Evolutionary conservation across 92 coral and sea anemone species (phyloP).

Genomic region (Epizoanthus stellaris): DNA sequence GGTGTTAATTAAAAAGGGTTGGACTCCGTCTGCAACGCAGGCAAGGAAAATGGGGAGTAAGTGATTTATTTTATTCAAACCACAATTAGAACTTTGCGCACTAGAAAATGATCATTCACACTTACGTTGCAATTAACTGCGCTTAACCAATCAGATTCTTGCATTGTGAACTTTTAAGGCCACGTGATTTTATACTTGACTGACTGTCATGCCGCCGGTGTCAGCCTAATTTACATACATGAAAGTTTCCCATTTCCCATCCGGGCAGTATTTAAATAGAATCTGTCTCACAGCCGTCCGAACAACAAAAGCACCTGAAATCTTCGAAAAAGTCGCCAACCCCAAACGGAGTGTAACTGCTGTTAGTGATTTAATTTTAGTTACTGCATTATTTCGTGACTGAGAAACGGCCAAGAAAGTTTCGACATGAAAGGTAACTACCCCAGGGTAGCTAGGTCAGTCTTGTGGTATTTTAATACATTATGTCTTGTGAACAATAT

Average conservation of each 20-base stretch:
- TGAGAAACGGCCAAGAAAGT: neutral
- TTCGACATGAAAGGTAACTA: conserved; percentile 30
- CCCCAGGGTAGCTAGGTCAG: conserved; percentile 3
- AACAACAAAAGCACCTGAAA: conserved; percentile 16
- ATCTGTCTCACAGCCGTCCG: neutral
- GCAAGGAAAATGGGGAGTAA: too few relatives aligned
- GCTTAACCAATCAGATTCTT: neutral
- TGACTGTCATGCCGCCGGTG: conserved; percentile 1
- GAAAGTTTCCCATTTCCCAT: conserved; percentile 25
- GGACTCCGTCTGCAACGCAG: too few relatives aligned
- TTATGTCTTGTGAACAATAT: neutral
- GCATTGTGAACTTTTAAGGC: neutral
- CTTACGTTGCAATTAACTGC: neutral
- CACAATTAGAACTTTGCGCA: too few relatives aligned
- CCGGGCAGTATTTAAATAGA: conserved; percentile 10
- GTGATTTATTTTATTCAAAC: too few relatives aligned
- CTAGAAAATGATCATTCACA: neutral
- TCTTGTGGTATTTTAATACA: conserved; percentile 31
- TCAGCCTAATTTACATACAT: neutral
- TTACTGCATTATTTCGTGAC: neutral
- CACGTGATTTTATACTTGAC: neutral
- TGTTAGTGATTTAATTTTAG: neutral
- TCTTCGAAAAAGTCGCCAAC: conserved; percentile 7
- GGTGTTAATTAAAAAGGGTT: too few relatives aligned
- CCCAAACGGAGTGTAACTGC: neutral